Base-by-base conservation (phyloP, 23 tunicate genomes). In the Oikopleura albicans region DNA sequence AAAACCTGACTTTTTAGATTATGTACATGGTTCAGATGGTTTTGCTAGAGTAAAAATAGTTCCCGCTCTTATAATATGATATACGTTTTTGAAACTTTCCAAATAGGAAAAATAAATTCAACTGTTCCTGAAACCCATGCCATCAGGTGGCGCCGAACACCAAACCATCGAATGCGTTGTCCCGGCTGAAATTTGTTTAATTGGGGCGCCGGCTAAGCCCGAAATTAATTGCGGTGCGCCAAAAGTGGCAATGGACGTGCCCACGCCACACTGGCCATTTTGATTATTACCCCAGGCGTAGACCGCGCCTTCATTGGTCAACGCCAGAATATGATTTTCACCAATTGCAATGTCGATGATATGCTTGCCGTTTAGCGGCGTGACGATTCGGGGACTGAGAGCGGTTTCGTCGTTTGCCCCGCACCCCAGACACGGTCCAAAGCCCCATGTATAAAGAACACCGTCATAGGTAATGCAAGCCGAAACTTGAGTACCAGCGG, bases 251-350 rank as follows among this genome's bases (percentile, higher is more conserved):
- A 86, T 90, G 40, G 91, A 86, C 40, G 88, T 91, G 0, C 99
- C 94, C 85, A 90, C 39, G 37, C 99, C 99, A 41, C 99, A 95
- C 66, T 95, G 99, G 0, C 99, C 99, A 91, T 90, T 95, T 39
- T 94, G 96, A 40, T 95, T 95, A 85, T 95, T 95, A n/a, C 99
- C 99, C 99, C 99, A 95, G 40, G 96, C 75, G 57, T 85, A 95
- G 1, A 90, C 91, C 2, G 88, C 90, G 66, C 91, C 33, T 22
- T 71, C 79, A 2, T 71, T 27, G 27, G 79, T 71, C 59, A 49
- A 49, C 16, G 96, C 96, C 22, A 95, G 84, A 87, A 94, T 88
- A 75, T 95, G 99, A 0, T 94, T 94, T 40, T 95, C 99, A 41
- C 99, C 99, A 2, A 89, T 90, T 39, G 96, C 40, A n/a, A 95